A percentile compares a stretch with the other conserved stretches of the same genome.
phyloP scores from a whole-genome alignment of 2,888 invertebrate species.

The Erebia aethiops region DNA sequence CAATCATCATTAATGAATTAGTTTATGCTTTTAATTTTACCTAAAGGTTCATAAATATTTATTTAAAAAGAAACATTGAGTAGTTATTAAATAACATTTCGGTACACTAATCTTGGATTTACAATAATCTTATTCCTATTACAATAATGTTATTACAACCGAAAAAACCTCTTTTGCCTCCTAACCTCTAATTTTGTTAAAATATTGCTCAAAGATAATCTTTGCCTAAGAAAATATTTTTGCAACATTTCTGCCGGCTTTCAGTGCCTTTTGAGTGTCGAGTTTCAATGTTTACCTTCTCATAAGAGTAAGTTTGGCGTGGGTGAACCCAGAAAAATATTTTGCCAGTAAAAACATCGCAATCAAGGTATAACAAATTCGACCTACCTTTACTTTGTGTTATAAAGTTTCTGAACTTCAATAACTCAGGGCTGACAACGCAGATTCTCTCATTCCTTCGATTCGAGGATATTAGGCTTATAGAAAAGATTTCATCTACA shows the following conservation, averaged over 20 bases:
- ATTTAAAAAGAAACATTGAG: no score
- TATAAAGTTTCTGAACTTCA: neutral
- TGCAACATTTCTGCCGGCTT: neutral
- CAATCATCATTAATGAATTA: no score
- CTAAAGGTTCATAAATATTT: no score
- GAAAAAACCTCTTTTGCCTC: neutral
- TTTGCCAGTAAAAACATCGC: neutral
- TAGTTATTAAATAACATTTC: no score
- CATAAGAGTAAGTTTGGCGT: conserved; percentile 12
- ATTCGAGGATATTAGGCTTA: no score
- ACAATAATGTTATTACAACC: no score
- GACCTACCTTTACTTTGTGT: neutral
- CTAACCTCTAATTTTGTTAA: neutral
- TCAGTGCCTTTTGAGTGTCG: neutral
- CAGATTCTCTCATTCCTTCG: neutral
- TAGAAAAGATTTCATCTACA: no score
- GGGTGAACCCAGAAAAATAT: conserved; percentile 15
- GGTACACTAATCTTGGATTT: no score
- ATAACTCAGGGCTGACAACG: neutral
- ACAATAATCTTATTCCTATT: no score
- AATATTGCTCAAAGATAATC: conserved; percentile 5
- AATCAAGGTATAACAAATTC: neutral
- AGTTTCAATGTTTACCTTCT: conserved; percentile 15
- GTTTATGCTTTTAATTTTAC: no score
- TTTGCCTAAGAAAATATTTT: conserved; percentile 10